A percentile compares a stretch with the other conserved stretches of the same genome.
Conservation (phyloP, 2,113 vertebrate species). For the Macheiramphus alcinus region DNA sequence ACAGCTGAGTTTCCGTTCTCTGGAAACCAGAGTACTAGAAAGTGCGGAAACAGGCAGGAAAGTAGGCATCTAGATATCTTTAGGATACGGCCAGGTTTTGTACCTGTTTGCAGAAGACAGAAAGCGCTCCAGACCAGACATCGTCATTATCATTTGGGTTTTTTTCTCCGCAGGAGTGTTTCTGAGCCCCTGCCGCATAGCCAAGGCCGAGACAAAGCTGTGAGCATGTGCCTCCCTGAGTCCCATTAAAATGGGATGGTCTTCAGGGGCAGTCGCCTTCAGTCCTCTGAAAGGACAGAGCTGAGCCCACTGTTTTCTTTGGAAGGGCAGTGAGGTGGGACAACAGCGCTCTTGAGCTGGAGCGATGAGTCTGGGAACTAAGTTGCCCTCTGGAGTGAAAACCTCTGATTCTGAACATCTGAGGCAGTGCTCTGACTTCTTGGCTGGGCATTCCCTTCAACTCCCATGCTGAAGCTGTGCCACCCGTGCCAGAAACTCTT, state of each 20-base stretch:
- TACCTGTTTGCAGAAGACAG: not conserved
- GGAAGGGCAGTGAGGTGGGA: not conserved
- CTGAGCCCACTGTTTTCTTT: not conserved
- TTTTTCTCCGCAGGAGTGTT: not conserved
- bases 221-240: not conserved
- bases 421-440: not conserved
- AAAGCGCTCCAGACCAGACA: not conserved
- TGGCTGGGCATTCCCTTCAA: not conserved
- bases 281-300: not conserved
- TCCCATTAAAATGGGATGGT: not conserved
- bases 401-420: not conserved
- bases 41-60: not conserved
- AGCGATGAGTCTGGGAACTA: not conserved
- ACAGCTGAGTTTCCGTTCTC: not conserved
- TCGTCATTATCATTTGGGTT: rapidly evolving
- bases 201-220: not conserved
- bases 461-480: not conserved
- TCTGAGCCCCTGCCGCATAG: not conserved
- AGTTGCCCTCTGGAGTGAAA: not conserved
- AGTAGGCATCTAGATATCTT: not conserved
- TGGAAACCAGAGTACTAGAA: not conserved
- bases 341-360: not conserved
- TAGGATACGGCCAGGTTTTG: not conserved
- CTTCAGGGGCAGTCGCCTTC: not conserved
- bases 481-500: not conserved